Evolutionary conservation across 2,797 vertebrate species (phyloP).

Genomic region (Poecilia gillii): DNA sequence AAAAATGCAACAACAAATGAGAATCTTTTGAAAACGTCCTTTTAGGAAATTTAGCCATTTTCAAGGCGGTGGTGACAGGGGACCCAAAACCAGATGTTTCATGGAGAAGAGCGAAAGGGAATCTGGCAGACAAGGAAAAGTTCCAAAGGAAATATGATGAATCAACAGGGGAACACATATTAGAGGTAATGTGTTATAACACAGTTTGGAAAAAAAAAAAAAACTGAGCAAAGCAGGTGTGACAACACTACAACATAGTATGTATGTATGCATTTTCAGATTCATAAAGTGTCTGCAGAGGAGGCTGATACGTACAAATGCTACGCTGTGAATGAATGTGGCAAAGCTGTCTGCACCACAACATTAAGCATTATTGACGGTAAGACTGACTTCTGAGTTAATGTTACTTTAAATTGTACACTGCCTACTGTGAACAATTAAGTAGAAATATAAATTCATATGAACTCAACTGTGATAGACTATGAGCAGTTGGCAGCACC

Average conservation of each 20-base stretch:
- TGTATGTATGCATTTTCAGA: slow-evolving; percentile 67
- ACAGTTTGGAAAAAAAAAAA: neutral
- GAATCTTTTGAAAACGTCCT: slow-evolving; percentile 13
- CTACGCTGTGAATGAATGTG: slow-evolving; percentile 83
- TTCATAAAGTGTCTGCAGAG: slow-evolving; percentile 73
- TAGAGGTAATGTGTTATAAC: slow-evolving; percentile 76
- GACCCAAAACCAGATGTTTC: slow-evolving; percentile 83
- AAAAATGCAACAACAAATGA: neutral
- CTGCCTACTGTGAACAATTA: neutral
- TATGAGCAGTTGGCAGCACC: neutral
- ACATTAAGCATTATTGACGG: slow-evolving; percentile 84
- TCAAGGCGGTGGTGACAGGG: slow-evolving; percentile 84
- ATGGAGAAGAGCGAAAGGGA: slow-evolving; percentile 80
- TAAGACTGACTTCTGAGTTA: slow-evolving; percentile 45
- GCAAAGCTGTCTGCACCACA: slow-evolving; percentile 83
- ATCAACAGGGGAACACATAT: slow-evolving; percentile 74
- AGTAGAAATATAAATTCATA: neutral
- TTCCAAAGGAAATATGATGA: slow-evolving; percentile 76
- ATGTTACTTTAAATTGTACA: neutral
- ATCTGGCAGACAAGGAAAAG: slow-evolving; percentile 74
- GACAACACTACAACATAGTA: neutral
- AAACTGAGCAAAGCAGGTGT: neutral
- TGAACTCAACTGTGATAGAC: neutral
- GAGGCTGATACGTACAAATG: slow-evolving; percentile 87
- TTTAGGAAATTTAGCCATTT: slow-evolving; percentile 83